Evolutionary conservation across 2,797 vertebrate genomes (phyloP).

Genomic region (Notoglanidium macrostoma): DNA sequence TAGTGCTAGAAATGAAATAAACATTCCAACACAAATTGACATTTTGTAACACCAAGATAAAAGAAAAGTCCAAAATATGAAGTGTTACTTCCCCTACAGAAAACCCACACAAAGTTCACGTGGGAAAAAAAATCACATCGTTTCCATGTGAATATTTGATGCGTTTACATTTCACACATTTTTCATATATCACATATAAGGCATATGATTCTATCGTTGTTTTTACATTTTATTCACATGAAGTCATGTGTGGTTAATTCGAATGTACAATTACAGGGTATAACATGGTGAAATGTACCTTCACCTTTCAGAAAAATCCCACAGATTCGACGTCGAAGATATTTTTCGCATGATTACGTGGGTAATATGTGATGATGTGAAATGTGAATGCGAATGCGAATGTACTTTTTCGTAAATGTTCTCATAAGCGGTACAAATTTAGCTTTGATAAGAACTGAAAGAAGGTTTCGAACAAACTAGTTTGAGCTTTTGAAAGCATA

Average conservation of each 20-base stretch:
- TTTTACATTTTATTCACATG: not conserved
- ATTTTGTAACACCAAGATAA: conserved; percentile 3
- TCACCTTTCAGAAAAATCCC: not conserved
- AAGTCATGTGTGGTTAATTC: not conserved
- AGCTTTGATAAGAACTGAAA: not conserved
- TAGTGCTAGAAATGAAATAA: not conserved
- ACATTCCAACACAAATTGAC: not conserved
- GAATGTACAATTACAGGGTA: not conserved
- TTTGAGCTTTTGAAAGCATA: not conserved
- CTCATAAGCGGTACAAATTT: not conserved
- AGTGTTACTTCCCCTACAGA: conserved; percentile 15
- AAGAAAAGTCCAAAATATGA: conserved; percentile 5
- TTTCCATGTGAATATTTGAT: not conserved
- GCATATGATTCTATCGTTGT: not conserved
- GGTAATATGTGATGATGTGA: not conserved
- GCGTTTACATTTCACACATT: not conserved
- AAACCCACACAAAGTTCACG: conserved; percentile 9
- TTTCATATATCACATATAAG: not conserved
- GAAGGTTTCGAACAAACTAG: not conserved
- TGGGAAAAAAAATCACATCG: not conserved
- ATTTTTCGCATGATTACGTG: not conserved
- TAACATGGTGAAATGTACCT: not conserved
- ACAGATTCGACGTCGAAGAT: not conserved
- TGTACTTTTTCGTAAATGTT: not conserved
- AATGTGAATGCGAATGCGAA: not conserved